Evolutionary conservation across 2,888 invertebrate genomes (phyloP), one percentile per base, ranked within the genome.

Genomic region (Pteria penguin): DNA sequence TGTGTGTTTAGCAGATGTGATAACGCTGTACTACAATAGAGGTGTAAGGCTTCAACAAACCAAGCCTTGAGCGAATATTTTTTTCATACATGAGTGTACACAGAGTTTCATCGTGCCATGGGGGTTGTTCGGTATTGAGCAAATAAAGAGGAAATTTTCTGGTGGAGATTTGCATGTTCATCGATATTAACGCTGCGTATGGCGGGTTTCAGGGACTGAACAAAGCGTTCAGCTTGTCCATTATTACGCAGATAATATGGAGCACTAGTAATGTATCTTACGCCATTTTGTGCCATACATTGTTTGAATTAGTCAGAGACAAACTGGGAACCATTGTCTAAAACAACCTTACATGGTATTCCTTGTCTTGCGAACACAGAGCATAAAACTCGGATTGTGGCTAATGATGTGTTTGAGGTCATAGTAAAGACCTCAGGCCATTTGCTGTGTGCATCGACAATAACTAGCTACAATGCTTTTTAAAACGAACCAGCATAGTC

Each of bases 341-440:
- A 57, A 3, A 83, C 80, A 1, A 81, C 52, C 8, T 70, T 22
- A 14, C 72, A 67, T 8, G 74, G 76, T 26, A 83, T n/a, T 18
- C 79, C 79, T 60, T 67, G 52, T 2, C 69, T 4, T 11, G 77
- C 67, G 60, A 79, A 82, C n/a, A 77, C 22, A 33, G 26, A 33
- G 66, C 82, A 31, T 57, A 82, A 54, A 22, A 11, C 65, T 18
- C 71, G 27, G 5, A 79, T 71, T 4, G 78, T 79, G 11, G 62
- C 67, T 5, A 29, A 52, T 18, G 82, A 27, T 24, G 78, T 75
- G 1, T 78, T 82, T 18, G 68, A 60, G 5, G 54, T n/a, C 71
- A 85, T 81, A 22, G 62, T 36, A 1, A 81, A 65, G 0, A 91
- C 87, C 82, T 93, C 92, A 0, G 89, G 84, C 91, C 91, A 93